phyloP scores from a whole-genome alignment of 2,113 vertebrate species.

The Parotia lawesii region DNA sequence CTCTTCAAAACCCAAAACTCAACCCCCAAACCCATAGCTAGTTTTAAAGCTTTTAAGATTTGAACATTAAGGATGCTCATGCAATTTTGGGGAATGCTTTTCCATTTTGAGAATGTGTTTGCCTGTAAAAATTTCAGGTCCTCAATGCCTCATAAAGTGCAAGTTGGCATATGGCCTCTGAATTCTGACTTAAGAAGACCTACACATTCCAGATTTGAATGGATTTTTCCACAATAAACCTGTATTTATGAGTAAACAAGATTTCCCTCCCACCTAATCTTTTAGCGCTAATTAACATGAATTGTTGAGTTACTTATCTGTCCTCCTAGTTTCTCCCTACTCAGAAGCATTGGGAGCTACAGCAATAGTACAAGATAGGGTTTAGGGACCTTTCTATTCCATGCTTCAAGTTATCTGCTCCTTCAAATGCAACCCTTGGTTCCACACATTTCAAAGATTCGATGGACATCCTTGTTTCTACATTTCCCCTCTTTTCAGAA shows the following conservation, averaged over 20 bases:
- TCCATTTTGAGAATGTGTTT: neutral
- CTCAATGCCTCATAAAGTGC: neutral
- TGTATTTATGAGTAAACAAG: neutral
- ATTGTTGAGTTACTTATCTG: neutral
- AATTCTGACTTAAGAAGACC: neutral
- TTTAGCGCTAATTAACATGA: neutral
- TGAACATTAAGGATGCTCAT: neutral
- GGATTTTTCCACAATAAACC: neutral
- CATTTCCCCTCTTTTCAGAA: neutral
- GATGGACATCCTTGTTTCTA: neutral
- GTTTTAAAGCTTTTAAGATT: neutral
- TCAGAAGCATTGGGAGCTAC: neutral
- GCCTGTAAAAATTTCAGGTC: neutral
- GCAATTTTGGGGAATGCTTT: neutral
- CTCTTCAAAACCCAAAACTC: neutral
- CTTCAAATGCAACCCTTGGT: neutral
- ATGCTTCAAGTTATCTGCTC: neutral
- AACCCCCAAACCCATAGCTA: rapidly evolving
- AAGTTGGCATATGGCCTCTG: neutral
- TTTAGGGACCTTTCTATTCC: neutral
- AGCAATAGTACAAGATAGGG: neutral
- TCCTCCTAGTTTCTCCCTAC: neutral
- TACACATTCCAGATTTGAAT: neutral
- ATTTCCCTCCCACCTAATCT: neutral
- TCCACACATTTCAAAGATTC: neutral